Base-by-base conservation (phyloP, 2,888 invertebrate genomes). In the Dicyrtoma fusca region DNA sequence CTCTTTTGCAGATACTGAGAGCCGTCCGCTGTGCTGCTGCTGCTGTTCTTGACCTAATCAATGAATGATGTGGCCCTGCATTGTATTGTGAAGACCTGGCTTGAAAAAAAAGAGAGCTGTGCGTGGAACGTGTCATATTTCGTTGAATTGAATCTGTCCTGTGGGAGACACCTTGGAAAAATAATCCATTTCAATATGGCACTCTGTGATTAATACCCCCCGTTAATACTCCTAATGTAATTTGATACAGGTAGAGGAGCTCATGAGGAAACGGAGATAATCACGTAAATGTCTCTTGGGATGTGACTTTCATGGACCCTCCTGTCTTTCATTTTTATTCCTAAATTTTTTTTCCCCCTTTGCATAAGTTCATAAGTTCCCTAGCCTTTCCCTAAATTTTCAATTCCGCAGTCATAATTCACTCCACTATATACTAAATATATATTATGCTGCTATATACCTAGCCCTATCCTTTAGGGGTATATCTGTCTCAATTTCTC, bases 201-300 rank as follows among this genome's bases (percentile, higher is more conserved):
- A 74, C 71, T 69, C 64, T 69, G 66, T 65, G 72, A 72, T 72
- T 72, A 72, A 72, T 72, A 70, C 34, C 47, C 66, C 42, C 47
- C 53, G 49, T 69, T 65, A 71, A 72, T 72, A 69, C 72, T 69
- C 63, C 69, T 74, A 74, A 72, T 74, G 74, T 70, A 74, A 74
- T 70, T 63, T 72, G 74, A 74, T 70, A 59, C 74, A 74, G 72
- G 65, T 69, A 45, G 59, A 57, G 11, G 55, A 68, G 42, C 17
- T n/a, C n/a, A 45, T 21, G 57, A 69, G 23, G 59, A 47, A 47
- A 57, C 8, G 23, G 47, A 57, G 26, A 68, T 69, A 72, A 72
- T 72, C 72, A 72, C 53, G 72, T 61, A 69, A 69, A 64, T 21
- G 73, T 73, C 73, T 65, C 73, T 59, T 34, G 73, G 69, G 73